Evolutionary conservation across 2,888 invertebrate species (phyloP).

Genomic region (Antheraea assamensis): DNA sequence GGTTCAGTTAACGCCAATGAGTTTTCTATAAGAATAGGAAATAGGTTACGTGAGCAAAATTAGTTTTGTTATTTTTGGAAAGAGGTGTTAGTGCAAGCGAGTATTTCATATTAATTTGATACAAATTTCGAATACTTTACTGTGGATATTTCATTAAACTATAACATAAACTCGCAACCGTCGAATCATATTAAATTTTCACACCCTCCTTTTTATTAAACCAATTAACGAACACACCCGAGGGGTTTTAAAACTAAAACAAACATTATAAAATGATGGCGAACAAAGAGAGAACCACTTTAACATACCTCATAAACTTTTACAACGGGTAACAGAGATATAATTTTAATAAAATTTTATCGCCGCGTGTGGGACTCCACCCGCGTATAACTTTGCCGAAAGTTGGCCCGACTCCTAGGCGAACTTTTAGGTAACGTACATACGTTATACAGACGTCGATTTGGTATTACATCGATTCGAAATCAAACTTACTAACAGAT

Average conservation of each 20-base stretch:
- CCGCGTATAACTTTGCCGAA: conserved; percentile 22
- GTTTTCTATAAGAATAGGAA: background rate
- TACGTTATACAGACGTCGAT: background rate
- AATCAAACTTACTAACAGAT: conserved; percentile 13
- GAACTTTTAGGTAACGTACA: conserved; percentile 9
- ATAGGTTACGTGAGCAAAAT: background rate
- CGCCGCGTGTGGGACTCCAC: conserved; percentile 24
- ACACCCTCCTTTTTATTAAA: background rate
- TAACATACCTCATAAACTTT: conserved; percentile 29
- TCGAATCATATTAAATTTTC: background rate
- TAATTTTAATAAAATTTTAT: conserved; percentile 41
- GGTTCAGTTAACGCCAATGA: background rate
- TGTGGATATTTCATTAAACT: background rate
- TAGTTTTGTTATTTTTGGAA: background rate
- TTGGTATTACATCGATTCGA: conserved; percentile 8
- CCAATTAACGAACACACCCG: background rate
- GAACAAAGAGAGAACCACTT: conserved; percentile 20
- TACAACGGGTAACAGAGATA: conserved; percentile 23
- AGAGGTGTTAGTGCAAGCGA: background rate
- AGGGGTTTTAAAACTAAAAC: conserved; percentile 27
- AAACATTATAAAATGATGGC: conserved; percentile 9
- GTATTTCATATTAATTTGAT: background rate
- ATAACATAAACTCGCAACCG: background rate
- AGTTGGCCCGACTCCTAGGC: conserved; percentile 18
- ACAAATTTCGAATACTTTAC: background rate